Base-by-base conservation (phyloP, 2,888 invertebrate genomes). In the Euplexia lucipara region DNA sequence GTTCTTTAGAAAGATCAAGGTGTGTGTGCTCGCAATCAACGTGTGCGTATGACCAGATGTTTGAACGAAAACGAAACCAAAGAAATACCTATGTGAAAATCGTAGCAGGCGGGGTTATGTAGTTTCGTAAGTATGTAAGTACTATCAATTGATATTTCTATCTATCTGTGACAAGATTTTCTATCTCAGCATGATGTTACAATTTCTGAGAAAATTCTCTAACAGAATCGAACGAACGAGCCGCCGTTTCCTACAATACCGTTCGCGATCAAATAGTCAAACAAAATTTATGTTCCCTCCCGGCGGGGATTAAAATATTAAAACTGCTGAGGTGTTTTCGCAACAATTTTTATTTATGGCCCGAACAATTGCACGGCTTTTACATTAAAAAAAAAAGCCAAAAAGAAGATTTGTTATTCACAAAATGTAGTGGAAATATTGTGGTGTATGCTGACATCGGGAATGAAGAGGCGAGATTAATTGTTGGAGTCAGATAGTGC, bases 321-420 rank as follows among this genome's bases (percentile, higher is more conserved):
- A 92, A 92, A 92, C 88, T 91, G 92, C 91, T 92, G 92, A 92
- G 91, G 91, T 92, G 91, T 90, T 91, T 85, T 84, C 83, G 83
- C 83, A 85, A 87, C 88, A 87, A 88, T 89, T 91, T 91, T 91
- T 91, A 92, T 92, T 92, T 92, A 92, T 88, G 84, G 86, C 85
- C 78, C 62, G 86, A 88, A 89, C 89, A 90, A 91, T 91, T 90
- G 91, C 82, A 84, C 82, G 74, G 82, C 76, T 86, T 88, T 88
- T 84, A 82, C 82, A 79, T 87, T n/a, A n/a, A n/a, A 88, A 86
- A 70, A 89, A 85, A 84, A 87, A 85, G 71, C 75, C 80, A 75
- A 73, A 75, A 65, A 68, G 75, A 83, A 91, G 91, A 92, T 92
- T 92, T 91, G 90, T 92, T 84, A 87, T 74, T 76, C 56, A 69